Evolutionary conservation across 2,888 invertebrate genomes (phyloP), one percentile per base, ranked within the genome.

Genomic region (Calameuta idolon): DNA sequence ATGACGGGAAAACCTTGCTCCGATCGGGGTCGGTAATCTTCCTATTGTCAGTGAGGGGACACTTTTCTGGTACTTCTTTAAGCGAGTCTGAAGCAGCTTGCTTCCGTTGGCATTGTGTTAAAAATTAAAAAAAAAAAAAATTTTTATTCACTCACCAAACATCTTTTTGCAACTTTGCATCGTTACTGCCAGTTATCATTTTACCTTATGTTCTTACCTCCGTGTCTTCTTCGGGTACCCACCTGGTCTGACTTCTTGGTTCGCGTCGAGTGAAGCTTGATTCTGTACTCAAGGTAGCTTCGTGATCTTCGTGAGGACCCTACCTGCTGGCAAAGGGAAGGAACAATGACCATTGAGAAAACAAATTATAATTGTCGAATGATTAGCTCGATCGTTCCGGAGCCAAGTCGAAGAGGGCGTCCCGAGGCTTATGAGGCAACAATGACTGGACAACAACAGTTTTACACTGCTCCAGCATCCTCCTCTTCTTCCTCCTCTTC

Each of bases 321-420:
- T 33, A 12, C 71, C 12, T 34, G 3, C 71, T 55, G 75, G 31
- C 55, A 9, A 55, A 55, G 55, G 55, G 73, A 30, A 37, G 73
- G 86, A 81, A 88, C 87, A 86, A 88, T 85, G 84, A 86, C 86
- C 86, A 87, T 80, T 84, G 85, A 87, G 87, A 85, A 88, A 88
- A 88, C 83, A 87, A 84, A 88, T 88, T 88, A 88, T 86, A 86
- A 86, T 88, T 86, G 87, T 86, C 83, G 85, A 84, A 86, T 86
- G 88, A 88, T 88, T 88, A 88, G 88, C 85, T 84, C 80, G 87
- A 88, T 88, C 88, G 86, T 87, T 86, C 84, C 35, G n/a, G 31
- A 76, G 11, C 15, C 31, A 31, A 35, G n/a, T 71, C 37, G 34
- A 74, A 68, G 71, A 71, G 71, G 71, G 71, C 71, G 75, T 79